Evolutionary conservation across 2,797 vertebrate species (phyloP).

Genomic region (Taenioides sp.): DNA sequence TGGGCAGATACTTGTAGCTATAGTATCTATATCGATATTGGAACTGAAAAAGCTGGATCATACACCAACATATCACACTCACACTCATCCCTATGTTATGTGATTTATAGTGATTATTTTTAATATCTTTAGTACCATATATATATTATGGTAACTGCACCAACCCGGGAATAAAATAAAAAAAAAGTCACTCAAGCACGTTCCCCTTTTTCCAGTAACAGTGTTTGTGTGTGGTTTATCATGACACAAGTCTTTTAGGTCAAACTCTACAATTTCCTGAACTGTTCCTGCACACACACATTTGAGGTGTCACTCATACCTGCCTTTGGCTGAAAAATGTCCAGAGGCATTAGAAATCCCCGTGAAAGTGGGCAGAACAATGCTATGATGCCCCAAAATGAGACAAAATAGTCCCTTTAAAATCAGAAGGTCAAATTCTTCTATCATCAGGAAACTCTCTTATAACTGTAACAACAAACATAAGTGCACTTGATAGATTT

Average conservation of each 20-base stretch:
- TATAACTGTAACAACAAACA: slow-evolving; percentile 13
- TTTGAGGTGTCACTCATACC: slow-evolving; percentile 28
- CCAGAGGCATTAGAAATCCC: slow-evolving; percentile 15
- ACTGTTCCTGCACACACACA: slow-evolving; percentile 24
- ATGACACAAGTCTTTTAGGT: slow-evolving; percentile 14
- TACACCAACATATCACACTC: no score
- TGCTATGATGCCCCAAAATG: slow-evolving; percentile 11
- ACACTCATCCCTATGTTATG: no score
- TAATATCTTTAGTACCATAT: no score
- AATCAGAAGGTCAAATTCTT: slow-evolving; percentile 1
- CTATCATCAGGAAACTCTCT: slow-evolving; percentile 16
- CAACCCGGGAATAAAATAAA: neutral
- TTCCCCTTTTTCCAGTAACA: neutral
- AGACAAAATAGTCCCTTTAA: slow-evolving; percentile 13
- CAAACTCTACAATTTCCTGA: slow-evolving; percentile 25
- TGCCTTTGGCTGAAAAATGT: slow-evolving; percentile 20
- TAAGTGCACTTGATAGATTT: slow-evolving; percentile 14
- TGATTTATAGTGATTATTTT: no score
- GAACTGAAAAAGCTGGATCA: no score
- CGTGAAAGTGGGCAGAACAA: slow-evolving; percentile 20
- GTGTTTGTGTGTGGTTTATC: neutral
- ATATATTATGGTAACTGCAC: neutral
- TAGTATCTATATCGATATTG: no score
- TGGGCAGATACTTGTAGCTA: no score
- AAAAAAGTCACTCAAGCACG: neutral